These are phyloP conservation scores for Drosophila malerkotliana DNA, from an alignment of 1,140 invertebrate species.

Conservation along the genomic window DNA sequence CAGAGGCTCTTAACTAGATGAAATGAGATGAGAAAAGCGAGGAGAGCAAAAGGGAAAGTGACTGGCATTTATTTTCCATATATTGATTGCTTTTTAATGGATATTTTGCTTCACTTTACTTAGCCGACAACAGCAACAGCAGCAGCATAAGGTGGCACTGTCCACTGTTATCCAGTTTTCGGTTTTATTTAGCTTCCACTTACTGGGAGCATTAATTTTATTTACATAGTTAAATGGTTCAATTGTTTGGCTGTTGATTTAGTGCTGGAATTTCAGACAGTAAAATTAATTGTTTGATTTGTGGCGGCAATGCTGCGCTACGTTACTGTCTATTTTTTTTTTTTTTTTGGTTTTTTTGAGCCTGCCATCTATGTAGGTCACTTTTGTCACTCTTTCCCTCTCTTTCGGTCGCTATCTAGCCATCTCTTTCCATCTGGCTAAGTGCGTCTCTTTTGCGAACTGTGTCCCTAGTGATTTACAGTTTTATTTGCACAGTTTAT, in stretches of 20 bases:
- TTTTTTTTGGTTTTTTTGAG: slow-evolving; percentile 13
- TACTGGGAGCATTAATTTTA: slow-evolving; percentile 70
- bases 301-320: slow-evolving; percentile 47
- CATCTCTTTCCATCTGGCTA: slow-evolving; percentile 1
- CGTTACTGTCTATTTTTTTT: slow-evolving; percentile 6
- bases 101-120: slow-evolving; percentile 52
- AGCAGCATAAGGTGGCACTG: slow-evolving; percentile 55
- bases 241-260: slow-evolving; percentile 81
- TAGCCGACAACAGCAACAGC: not conserved
- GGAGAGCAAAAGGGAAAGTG: slow-evolving; percentile 43
- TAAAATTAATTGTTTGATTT: slow-evolving; percentile 80
- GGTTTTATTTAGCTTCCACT: not conserved
- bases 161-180: slow-evolving; percentile 19
- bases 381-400: slow-evolving; percentile 9
- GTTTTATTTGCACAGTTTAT: slow-evolving; percentile 81
- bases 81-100: slow-evolving; percentile 81
- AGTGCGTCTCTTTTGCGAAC: not conserved
- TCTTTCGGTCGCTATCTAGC: slow-evolving; percentile 10
- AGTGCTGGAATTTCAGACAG: slow-evolving; percentile 77
- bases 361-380: slow-evolving; percentile 61
- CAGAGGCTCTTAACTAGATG: slow-evolving; percentile 68
- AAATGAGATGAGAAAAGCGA: slow-evolving; percentile 38
- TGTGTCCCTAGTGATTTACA: slow-evolving; percentile 62
- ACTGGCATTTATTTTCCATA: slow-evolving; percentile 80
- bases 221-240: slow-evolving; percentile 81